Base-by-base conservation (phyloP, 2,888 invertebrate species). In the Neoascia interrupta region DNA sequence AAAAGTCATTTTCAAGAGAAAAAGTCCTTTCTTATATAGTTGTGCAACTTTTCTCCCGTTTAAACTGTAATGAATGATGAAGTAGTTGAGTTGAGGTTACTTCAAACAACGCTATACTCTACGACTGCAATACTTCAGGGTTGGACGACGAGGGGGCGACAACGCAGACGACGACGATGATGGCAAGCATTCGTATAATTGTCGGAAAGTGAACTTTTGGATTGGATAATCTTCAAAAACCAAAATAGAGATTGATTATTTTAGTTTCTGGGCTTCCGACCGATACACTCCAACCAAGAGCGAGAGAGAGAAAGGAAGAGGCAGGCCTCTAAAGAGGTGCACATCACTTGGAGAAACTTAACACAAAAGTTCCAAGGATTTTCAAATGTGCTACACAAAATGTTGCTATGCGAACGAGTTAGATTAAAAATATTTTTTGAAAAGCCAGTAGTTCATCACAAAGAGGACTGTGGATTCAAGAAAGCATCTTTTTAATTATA, bases 241-340 rank as follows among this genome's bases (percentile, higher is more conserved):
- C 41, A 49, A 54, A 63, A 39, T 28, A 73, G 31, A 51, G 64
- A 76, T 70, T 76, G 76, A 70, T 76, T 76, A 70, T 51, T 51
- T 49, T 2, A 45, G 36, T 66, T 54, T 13, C 47, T 21, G 21
- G 18, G 16, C 8, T 28, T 28, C 16, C 13, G 13, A 26, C n/a
- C 10, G 3, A 36, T 11, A 10, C 3, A 1, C 13, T 1, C 8
- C 8, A 13, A 11, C 11, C 13, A 31, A 31, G 31, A 31, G 31
- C n/a, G 8, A 10, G 10, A 10, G 28, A 47, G 15, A n/a, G 31
- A 60, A 31, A 31, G 18, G 18, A 36, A 47, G n/a, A n/a, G n/a
- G 26, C 4, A 31, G 8, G 31, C 31, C 13, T 23, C 34, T 11
- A n/a, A 39, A 49, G 49, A 61, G 47, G 23, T 60, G 37, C 23